phyloP scores from a whole-genome alignment of 2,113 vertebrate species.

The Gopherus flavomarginatus region DNA sequence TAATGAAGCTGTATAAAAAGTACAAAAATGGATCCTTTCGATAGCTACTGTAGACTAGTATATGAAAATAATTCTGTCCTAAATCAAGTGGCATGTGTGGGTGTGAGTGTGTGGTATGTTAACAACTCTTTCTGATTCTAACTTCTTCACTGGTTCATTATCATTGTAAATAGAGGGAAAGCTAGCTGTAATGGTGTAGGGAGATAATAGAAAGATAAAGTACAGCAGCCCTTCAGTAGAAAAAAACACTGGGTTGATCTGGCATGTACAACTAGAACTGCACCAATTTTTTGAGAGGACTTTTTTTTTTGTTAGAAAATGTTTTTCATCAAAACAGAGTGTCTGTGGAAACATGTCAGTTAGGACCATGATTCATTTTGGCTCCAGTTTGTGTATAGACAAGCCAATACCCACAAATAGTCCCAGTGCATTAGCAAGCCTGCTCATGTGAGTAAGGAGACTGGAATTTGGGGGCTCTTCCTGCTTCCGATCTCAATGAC shows the following conservation, averaged over 20 bases:
- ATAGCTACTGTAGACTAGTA: neutral
- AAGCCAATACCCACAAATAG: neutral
- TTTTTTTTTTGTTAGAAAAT: neutral
- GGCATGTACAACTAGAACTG: slow-evolving; percentile 17
- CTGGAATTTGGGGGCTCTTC: neutral
- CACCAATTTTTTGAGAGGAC: neutral
- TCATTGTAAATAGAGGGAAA: neutral
- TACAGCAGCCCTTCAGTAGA: neutral
- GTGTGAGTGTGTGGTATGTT: neutral
- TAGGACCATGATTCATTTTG: neutral
- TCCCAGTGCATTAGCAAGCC: neutral
- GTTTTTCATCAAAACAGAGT: neutral
- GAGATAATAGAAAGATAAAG: neutral
- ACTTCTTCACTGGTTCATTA: neutral
- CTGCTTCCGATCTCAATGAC: neutral
- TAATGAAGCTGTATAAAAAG: neutral
- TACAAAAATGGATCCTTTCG: neutral
- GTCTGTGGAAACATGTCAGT: neutral
- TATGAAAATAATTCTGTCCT: neutral
- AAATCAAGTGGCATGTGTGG: neutral
- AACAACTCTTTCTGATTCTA: neutral
- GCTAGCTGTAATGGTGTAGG: neutral
- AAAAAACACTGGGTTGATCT: neutral
- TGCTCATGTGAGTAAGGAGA: neutral
- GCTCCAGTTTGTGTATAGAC: neutral